Evolutionary conservation across 1,140 invertebrate genomes (phyloP).

Genomic region (Brachystomella parvula): DNA sequence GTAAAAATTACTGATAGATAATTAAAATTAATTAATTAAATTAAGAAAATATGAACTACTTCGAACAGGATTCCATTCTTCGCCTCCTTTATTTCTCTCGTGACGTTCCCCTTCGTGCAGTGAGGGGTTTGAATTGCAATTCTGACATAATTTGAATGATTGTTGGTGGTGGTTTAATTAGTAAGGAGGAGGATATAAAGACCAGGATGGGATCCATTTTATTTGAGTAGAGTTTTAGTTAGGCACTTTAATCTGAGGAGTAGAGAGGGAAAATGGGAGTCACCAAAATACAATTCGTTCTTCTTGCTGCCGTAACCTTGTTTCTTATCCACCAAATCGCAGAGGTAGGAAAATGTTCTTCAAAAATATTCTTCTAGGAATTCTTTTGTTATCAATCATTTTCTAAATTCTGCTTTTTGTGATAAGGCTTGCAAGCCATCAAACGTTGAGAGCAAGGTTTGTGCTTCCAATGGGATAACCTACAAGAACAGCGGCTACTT

Average conservation of each 20-base stretch:
- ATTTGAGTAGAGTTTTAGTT: neutral
- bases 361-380: neutral
- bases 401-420: neutral
- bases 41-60: neutral
- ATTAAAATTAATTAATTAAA: too few species aligned
- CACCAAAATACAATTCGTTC: neutral
- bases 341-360: neutral
- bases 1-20: neutral
- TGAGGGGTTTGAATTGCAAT: neutral
- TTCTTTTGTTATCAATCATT: neutral
- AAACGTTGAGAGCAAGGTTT: neutral
- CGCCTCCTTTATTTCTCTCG: neutral
- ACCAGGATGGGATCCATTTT: neutral
- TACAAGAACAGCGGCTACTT: constrained; percentile 4
- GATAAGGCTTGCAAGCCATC: constrained; percentile 5
- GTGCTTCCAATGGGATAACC: constrained; percentile 8
- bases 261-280: too few species aligned
- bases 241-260: too few species aligned
- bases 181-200: too few species aligned
- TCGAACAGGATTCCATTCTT: neutral
- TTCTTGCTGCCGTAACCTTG: neutral
- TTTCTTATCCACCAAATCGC: neutral
- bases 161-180: neutral
- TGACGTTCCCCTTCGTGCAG: neutral
- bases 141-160: neutral